Percentiles rank a stretch among this genome's conserved stretches.
phyloP scores from a whole-genome alignment of 2,113 vertebrate species.

The Micronisus gabar region DNA sequence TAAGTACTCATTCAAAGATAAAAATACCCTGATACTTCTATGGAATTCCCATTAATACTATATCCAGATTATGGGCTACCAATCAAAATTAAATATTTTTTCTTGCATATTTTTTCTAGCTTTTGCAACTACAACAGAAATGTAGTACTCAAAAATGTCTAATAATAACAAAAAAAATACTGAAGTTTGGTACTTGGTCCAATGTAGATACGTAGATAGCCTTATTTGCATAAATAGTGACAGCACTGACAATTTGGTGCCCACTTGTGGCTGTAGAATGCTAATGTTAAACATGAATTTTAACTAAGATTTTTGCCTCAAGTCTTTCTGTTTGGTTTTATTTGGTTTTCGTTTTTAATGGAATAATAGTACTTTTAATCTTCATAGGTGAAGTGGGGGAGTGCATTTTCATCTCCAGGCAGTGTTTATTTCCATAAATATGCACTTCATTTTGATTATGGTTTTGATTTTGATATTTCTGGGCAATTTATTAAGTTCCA shows the following conservation, averaged over 20 bases:
- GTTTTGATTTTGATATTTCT: not conserved
- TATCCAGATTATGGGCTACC: not conserved
- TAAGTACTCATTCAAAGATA: not conserved
- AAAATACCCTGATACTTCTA: not conserved
- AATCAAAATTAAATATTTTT: not conserved
- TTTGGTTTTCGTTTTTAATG: not conserved
- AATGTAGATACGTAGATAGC: not conserved
- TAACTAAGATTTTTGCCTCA: not conserved
- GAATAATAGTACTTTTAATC: not conserved
- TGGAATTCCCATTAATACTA: not conserved
- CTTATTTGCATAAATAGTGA: not conserved
- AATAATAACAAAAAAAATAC: not conserved
- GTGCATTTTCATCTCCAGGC: not conserved
- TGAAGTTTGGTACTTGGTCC: not conserved
- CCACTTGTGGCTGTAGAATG: not conserved
- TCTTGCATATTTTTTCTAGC: rapidly evolving
- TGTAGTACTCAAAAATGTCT: not conserved
- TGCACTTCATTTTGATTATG: not conserved
- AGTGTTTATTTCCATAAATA: not conserved
- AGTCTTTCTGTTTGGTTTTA: not conserved
- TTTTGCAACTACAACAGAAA: not conserved
- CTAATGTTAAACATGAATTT: not conserved
- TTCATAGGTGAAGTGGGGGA: not conserved
- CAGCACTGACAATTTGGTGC: not conserved
- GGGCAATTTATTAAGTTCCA: not conserved